These are phyloP conservation scores for Paramisgurnus dabryanus DNA, from an alignment of 2,113 vertebrate genomes.

Conservation along the genomic window DNA sequence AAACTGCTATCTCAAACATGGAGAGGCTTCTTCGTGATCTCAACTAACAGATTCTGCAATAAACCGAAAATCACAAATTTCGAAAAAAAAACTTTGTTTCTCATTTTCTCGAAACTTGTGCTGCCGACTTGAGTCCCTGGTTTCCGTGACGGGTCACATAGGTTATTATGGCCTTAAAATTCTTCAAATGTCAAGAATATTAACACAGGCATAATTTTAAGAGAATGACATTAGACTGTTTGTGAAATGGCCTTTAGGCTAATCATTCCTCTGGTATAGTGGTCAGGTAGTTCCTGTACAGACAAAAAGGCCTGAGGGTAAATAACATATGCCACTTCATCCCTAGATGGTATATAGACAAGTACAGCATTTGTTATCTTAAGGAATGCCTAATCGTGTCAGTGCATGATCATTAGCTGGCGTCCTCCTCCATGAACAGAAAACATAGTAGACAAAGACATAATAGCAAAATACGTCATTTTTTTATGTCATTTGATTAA, in stretches of 20 bases:
- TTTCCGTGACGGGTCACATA: too few species aligned
- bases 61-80: too few species aligned
- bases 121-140: too few species aligned
- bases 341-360: constrained; percentile 33
- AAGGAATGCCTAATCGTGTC: constrained; percentile 68
- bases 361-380: constrained; percentile 40
- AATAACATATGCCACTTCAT: constrained; percentile 39
- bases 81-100: too few species aligned
- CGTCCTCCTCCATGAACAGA: neutral
- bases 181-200: too few species aligned
- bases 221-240: too few species aligned
- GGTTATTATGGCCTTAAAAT: too few species aligned
- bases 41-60: too few species aligned
- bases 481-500: constrained; percentile 1
- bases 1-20: too few species aligned
- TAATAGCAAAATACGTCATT: neutral
- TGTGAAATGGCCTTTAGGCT: neutral
- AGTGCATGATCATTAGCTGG: constrained; percentile 52
- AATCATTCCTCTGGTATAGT: neutral
- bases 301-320: constrained; percentile 2
- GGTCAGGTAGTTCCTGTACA: neutral
- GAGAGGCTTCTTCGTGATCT: too few species aligned
- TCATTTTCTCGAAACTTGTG: too few species aligned
- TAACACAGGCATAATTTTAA: too few species aligned
- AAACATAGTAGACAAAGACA: neutral